A percentile compares a stretch with the other conserved stretches of the same genome.
phyloP scores from a whole-genome alignment of 2,797 vertebrate genomes.

The Liparis tanakae region DNA sequence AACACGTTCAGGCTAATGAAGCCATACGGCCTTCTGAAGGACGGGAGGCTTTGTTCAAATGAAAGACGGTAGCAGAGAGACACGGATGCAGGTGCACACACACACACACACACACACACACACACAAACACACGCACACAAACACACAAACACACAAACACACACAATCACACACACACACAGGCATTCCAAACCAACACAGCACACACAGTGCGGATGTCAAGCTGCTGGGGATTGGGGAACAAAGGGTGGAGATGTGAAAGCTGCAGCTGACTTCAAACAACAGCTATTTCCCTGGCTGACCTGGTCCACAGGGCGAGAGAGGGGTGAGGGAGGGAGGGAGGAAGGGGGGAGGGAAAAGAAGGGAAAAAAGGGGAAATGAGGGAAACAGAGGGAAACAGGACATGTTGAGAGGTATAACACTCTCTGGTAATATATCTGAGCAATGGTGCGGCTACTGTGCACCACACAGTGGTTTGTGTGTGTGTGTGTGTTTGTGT shows the following conservation, averaged over 20 bases:
- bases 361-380: slow-evolving; percentile 8
- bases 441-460: slow-evolving; percentile 41
- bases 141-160: slow-evolving; percentile 1
- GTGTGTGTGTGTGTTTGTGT: slow-evolving; percentile 13
- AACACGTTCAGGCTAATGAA: background rate
- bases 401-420: slow-evolving; percentile 57
- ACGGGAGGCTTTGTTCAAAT: background rate
- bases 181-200: background rate
- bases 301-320: slow-evolving; percentile 53
- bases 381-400: slow-evolving; percentile 31
- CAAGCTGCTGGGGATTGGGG: slow-evolving; percentile 42
- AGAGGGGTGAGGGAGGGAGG: slow-evolving; percentile 7
- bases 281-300: slow-evolving; percentile 56
- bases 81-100: slow-evolving; percentile 2
- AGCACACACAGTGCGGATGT: slow-evolving; percentile 23
- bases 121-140: slow-evolving; percentile 4
- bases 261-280: slow-evolving; percentile 67
- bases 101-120: slow-evolving; percentile 16
- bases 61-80: background rate
- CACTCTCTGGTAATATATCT: slow-evolving; percentile 67
- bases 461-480: slow-evolving; percentile 12
- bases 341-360: background rate
- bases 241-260: slow-evolving; percentile 63
- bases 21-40: background rate
- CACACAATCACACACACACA: slow-evolving; percentile 12